Base-by-base conservation (phyloP, 1,140 invertebrate species). In the Aphelinus certus region DNA sequence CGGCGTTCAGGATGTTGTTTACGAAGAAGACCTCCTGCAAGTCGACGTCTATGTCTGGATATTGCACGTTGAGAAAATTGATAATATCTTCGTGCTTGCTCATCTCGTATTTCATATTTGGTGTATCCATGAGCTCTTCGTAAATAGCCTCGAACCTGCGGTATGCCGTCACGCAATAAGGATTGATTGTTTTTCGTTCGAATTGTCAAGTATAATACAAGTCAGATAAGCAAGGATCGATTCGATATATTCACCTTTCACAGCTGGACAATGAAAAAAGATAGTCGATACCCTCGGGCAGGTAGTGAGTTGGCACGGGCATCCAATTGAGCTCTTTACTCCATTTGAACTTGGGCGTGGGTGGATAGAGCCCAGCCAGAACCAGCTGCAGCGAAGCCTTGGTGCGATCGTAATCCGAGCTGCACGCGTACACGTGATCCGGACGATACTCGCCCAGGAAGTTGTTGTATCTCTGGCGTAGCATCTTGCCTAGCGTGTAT, bases 371-470 rank as follows among this genome's bases (percentile, higher is more conserved):
- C 0, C 85, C 88, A 0, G 90, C 87, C 26, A 91, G 77, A 1
- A 88, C 88, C 1, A 90, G 81, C 57, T 90, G 81, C 0, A 84
- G 87, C 1, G 88, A 89, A 88, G 90, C 90, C 81, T 91, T 90
- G 0, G 91, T 91, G 5, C 91, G 83, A 42, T 87, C 87, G 68
- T 83, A 89, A 75, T 90, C 86, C 7, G 88, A 88, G 3, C 87
- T 87, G 0, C 84, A 79, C 1, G 87, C 77, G 3, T 78, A 79
- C 7, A 89, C 85, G 66, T 89, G 83, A 26, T 88, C 83, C 2
- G 86, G 86, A 0, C 87, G 65, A 76, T 88, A 90, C 0, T 69
- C 78, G 2, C 86, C 88, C 5, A 90, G 79, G 57, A 88, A 83
- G 1, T 82, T 79, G 6, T 83, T 78, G 76, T 90, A 89, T 1